Evolutionary conservation across 2,113 vertebrate species (phyloP).

Genomic region (Turdus rufiventris): DNA sequence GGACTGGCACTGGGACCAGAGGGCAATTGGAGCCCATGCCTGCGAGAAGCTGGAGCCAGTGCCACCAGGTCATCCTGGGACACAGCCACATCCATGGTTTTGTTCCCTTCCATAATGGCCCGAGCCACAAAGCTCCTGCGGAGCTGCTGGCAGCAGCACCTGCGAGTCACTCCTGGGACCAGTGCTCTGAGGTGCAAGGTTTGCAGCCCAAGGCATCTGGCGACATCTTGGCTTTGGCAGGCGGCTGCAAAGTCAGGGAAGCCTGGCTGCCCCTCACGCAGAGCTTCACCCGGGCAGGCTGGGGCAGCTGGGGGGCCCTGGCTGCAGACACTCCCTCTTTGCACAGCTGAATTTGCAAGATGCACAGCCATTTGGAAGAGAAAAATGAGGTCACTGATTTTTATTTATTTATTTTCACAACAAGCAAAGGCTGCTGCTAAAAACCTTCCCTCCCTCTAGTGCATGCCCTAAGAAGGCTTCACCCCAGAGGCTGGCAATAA

Average conservation of each 20-base stretch:
- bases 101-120: background rate
- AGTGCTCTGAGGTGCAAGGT: rapidly evolving
- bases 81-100: rapidly evolving
- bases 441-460: background rate
- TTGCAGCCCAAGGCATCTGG: background rate
- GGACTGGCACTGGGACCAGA: background rate
- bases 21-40: rapidly evolving
- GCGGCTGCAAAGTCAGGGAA: background rate
- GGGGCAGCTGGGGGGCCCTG: background rate
- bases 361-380: background rate
- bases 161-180: background rate
- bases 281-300: background rate
- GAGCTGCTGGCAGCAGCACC: slow-evolving; percentile 9
- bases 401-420: background rate
- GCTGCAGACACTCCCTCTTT: background rate
- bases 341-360: background rate
- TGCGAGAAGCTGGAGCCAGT: background rate
- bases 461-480: background rate
- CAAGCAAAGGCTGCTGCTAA: background rate
- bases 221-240: background rate
- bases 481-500: background rate
- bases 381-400: background rate
- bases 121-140: background rate
- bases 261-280: background rate
- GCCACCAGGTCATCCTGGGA: background rate